These are phyloP conservation scores for Semaprochilodus insignis DNA, from an alignment of 2,797 vertebrate species.

Conservation along the genomic window DNA sequence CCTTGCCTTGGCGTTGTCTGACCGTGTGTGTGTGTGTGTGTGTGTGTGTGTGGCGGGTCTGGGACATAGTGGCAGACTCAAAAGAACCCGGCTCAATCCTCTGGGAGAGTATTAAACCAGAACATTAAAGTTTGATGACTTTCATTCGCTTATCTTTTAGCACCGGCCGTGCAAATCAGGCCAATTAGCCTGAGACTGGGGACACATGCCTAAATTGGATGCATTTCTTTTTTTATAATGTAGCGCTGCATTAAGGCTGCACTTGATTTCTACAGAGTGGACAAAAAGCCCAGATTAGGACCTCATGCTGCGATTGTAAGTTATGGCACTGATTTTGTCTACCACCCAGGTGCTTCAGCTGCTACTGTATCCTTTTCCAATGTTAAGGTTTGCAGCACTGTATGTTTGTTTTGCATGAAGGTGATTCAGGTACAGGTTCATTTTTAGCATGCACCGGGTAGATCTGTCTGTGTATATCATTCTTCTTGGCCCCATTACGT, in stretches of 20 bases:
- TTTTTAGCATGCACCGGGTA: background rate
- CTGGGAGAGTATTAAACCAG: conserved; percentile 60
- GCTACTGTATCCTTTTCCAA: background rate
- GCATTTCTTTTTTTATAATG: conserved; percentile 40
- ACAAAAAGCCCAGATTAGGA: conserved; percentile 13
- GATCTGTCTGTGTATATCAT: background rate
- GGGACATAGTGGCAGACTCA: conserved; percentile 43
- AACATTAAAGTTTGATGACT: conserved; percentile 64
- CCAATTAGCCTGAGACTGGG: conserved; percentile 60
- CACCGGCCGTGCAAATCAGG: conserved; percentile 61
- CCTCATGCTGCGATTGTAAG: background rate
- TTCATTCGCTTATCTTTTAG: conserved; percentile 57
- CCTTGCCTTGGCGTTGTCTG: conserved; percentile 14
- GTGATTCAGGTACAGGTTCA: background rate
- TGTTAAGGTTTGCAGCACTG: background rate
- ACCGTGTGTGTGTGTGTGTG: conserved; percentile 13
- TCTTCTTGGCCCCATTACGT: background rate
- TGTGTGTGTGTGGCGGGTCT: conserved; percentile 15
- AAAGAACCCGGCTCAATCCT: conserved; percentile 43
- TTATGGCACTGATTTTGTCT: background rate
- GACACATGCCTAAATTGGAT: conserved; percentile 51
- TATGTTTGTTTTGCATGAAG: background rate
- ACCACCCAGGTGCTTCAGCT: background rate
- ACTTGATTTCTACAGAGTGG: conserved; percentile 37
- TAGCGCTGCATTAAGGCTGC: conserved; percentile 11